These are phyloP conservation scores for Ranitomeya imitator DNA, from an alignment of 2,113 vertebrate species.

Conservation along the genomic window DNA sequence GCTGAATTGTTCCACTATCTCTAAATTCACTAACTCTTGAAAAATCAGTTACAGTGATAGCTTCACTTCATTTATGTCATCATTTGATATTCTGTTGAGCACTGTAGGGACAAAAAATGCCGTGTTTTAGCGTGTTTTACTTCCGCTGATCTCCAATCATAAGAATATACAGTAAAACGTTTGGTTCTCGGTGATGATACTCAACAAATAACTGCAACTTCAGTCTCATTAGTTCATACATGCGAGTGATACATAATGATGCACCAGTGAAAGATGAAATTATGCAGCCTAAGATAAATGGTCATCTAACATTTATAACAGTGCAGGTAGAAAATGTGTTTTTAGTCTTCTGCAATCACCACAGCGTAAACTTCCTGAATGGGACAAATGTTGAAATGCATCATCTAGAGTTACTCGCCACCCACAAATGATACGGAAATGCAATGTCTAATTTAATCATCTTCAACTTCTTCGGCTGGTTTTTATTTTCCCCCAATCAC, in stretches of 20 bases:
- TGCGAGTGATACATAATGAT: neutral
- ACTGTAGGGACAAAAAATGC: neutral
- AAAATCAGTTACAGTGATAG: neutral
- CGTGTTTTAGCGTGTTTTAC: no score
- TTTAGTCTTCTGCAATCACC: conserved; percentile 50
- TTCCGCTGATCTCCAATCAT: neutral
- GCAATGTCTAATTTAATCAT: conserved; percentile 52
- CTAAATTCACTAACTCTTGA: neutral
- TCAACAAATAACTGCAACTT: neutral
- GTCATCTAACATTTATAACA: conserved; percentile 30
- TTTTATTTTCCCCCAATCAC: conserved; percentile 50
- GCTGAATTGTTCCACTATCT: neutral
- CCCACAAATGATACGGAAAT: conserved; percentile 53
- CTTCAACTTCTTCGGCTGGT: conserved; percentile 50
- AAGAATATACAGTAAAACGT: neutral
- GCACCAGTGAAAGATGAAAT: neutral
- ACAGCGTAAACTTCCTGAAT: conserved; percentile 53
- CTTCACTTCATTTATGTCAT: neutral
- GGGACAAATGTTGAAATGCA: conserved; percentile 53
- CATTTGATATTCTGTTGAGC: neutral
- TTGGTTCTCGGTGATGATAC: neutral
- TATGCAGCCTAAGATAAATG: neutral
- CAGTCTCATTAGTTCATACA: neutral
- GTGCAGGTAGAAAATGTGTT: conserved; percentile 52
- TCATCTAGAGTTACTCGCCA: conserved; percentile 54